Evolutionary conservation across 2,797 vertebrate species (phyloP), one percentile per base, ranked within the genome.

Genomic region (Melanotaenia pygmaea): DNA sequence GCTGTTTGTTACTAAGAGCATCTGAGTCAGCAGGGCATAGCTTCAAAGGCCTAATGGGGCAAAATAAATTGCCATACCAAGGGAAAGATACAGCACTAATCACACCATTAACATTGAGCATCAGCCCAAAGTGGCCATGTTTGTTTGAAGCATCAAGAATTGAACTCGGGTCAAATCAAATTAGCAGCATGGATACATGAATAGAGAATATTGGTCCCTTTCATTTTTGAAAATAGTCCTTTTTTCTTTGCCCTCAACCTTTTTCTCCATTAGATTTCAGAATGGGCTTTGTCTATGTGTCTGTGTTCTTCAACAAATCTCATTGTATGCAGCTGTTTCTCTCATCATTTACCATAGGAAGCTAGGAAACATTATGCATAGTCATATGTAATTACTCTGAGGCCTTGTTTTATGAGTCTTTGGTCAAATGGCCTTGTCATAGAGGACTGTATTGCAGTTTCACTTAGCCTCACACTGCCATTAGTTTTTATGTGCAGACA

Each of bases 1-100:
- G 88, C 89, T 92, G 89, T 93, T 93, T 93, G 90, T 92, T 92
- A 89, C 87, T 86, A 90, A 91, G 91, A 91, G 92, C 83, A 80
- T 87, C 91, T 92, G 91, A 89, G 90, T 91, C 90, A 92, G 91
- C 92, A 91, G 92, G 89, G 86, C 89, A 90, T 84, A 84, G 88
- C 91, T 90, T 91, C 87, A 84, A 80, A 91, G 80, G 84, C 87
- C 89, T 92, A 92, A 93, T 92, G 88, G 91, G 85, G 80, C 90
- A 84, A 91, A 91, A 91, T 92, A 89, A 90, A 93, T 92, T 89
- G 91, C 88, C 86, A 81, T 83, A 85, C 76, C 84, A 68, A 91
- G 90, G 88, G 86, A 89, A 88, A 82, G 86, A 89, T 83, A 88
- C 84, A 62, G 86, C 89, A 64, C 89, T 92, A 92, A 94, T 93